Percentiles rank a stretch among this genome's conserved stretches.
These are phyloP conservation scores for Taxidea taxus DNA, from an alignment of 2,113 vertebrate species.

Conservation along the genomic window DNA sequence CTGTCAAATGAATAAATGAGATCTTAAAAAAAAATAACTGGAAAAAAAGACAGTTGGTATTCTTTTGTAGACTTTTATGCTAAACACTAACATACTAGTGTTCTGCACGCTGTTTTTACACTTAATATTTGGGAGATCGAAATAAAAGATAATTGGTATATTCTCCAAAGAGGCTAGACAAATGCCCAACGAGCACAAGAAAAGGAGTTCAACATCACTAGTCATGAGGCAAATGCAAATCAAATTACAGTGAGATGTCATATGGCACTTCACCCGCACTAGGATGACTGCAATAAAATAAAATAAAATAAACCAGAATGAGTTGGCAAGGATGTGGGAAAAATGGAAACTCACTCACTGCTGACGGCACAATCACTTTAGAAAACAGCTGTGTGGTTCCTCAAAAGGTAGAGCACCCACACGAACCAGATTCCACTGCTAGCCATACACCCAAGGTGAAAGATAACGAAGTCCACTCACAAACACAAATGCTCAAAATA, in stretches of 20 bases:
- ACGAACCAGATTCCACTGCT: background rate
- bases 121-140: background rate
- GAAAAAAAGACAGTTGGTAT: background rate
- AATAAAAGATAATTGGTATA: background rate
- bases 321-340: background rate
- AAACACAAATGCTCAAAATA: background rate
- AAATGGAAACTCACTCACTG: background rate
- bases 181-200: background rate
- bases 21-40: background rate
- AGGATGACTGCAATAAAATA: background rate
- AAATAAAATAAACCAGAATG: background rate
- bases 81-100: background rate
- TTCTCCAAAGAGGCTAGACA: background rate
- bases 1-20: no score
- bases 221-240: background rate
- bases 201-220: background rate
- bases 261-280: background rate
- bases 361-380: background rate
- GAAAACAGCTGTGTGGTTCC: background rate
- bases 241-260: background rate
- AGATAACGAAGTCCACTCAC: background rate
- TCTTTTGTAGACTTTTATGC: background rate
- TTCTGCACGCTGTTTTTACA: background rate
- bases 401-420: background rate
- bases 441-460: background rate